Percentiles rank a stretch among this genome's conserved stretches.
Evolutionary conservation across 1,140 invertebrate genomes (phyloP).

Genomic region (Lysiphlebus fabarum): DNA sequence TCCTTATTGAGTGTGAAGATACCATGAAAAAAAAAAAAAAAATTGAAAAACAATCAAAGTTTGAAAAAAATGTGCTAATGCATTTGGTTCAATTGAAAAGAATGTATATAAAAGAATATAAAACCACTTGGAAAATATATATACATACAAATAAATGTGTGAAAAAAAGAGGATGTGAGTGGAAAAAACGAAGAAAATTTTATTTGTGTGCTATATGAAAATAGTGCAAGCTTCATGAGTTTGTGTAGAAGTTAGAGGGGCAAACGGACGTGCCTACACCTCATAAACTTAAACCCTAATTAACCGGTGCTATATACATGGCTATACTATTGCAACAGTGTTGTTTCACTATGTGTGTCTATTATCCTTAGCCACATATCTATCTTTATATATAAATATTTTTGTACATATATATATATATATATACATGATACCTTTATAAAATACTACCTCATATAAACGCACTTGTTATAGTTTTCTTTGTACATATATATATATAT

Average conservation of each 20-base stretch:
- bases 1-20: too few species aligned
- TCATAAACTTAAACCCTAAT: slow-evolving; percentile 59
- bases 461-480: not conserved
- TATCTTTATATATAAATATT: slow-evolving; percentile 25
- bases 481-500: too few species aligned
- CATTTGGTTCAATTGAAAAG: too few species aligned
- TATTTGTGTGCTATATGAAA: too few species aligned
- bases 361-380: slow-evolving; percentile 37
- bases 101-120: too few species aligned
- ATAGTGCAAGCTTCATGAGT: too few species aligned
- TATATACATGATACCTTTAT: slow-evolving; percentile 8
- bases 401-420: slow-evolving; percentile 6
- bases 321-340: slow-evolving; percentile 47
- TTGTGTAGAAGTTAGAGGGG: slow-evolving; percentile 19
- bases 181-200: slow-evolving; percentile 8
- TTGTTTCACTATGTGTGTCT: slow-evolving; percentile 42
- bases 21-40: too few species aligned
- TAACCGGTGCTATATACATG: slow-evolving; percentile 51
- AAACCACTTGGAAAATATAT: too few species aligned
- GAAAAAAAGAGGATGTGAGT: not conserved
- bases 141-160: too few species aligned
- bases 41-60: too few species aligned
- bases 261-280: slow-evolving; percentile 52
- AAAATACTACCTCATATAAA: not conserved
- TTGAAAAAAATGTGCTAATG: too few species aligned